Conservation (phyloP, 2,113 vertebrate genomes). For the Chaetura pelagica region DNA sequence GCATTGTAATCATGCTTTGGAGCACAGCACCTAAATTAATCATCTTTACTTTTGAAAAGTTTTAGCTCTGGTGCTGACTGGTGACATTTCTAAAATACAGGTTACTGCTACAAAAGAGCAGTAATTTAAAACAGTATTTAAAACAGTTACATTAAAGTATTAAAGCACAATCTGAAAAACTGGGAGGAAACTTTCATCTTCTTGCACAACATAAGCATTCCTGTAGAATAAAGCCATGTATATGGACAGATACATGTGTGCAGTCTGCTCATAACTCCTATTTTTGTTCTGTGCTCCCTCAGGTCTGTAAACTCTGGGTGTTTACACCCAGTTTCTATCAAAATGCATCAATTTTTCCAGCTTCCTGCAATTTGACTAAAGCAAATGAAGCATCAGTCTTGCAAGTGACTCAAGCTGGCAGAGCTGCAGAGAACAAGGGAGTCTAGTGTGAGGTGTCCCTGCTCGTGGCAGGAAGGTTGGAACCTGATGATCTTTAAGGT, state of each 20-base stretch:
- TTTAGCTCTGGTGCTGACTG: neutral
- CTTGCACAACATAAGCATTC: neutral
- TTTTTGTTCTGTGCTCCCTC: neutral
- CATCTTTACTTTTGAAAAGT: neutral
- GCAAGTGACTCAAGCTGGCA: neutral
- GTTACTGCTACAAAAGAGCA: neutral
- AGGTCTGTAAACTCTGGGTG: neutral
- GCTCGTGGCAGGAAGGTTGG: no score
- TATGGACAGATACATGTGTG: neutral
- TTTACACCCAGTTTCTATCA: neutral
- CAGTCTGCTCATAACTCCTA: neutral
- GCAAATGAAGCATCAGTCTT: neutral
- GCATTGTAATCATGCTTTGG: neutral
- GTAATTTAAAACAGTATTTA: neutral
- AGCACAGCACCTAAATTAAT: neutral
- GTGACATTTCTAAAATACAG: neutral
- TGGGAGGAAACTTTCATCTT: neutral
- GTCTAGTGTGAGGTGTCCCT: no score
- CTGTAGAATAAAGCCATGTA: neutral
- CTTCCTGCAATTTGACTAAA: neutral
- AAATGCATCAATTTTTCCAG: neutral
- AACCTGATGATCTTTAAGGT: no score
- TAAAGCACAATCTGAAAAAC: neutral
- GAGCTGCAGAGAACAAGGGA: neutral
- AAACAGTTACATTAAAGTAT: neutral